Percentiles rank a stretch among this genome's conserved stretches.
Evolutionary conservation across 2,113 vertebrate species (phyloP).

Genomic region (Scopus umbretta): DNA sequence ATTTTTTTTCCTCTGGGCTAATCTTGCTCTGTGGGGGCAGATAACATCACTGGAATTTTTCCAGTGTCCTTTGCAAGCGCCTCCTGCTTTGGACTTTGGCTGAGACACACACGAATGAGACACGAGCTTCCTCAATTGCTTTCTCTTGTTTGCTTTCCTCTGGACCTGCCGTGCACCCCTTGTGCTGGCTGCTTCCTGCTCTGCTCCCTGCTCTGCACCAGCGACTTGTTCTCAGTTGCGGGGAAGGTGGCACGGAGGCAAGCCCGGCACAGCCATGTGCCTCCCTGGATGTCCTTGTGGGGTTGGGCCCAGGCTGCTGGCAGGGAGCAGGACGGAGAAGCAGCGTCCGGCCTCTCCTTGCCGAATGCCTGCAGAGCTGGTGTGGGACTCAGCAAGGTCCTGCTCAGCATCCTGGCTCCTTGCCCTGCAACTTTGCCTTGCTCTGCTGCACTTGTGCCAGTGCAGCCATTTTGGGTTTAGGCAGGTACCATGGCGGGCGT

Average conservation of each 20-base stretch:
- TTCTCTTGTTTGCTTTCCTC: conserved; percentile 41
- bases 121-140: conserved; percentile 36
- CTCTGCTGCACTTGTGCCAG: neutral
- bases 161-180: neutral
- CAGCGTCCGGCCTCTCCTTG: neutral
- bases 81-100: conserved; percentile 39
- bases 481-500: fast-evolving
- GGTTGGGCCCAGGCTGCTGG: neutral
- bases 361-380: neutral
- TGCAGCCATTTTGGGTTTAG: neutral
- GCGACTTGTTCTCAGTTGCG: neutral
- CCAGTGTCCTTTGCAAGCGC: conserved; percentile 37
- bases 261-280: neutral
- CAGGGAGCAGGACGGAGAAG: neutral
- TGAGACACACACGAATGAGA: neutral
- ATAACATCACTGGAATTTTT: conserved; percentile 61
- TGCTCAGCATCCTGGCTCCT: neutral
- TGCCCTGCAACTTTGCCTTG: neutral
- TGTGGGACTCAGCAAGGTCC: neutral
- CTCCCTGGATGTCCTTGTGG: neutral
- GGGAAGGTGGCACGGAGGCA: neutral
- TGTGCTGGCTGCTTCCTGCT: neutral
- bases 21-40: conserved; percentile 26
- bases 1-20: neutral
- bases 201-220: neutral